These are phyloP conservation scores for Aphidius colemani DNA, from an alignment of 2,888 invertebrate genomes.

Conservation along the genomic window DNA sequence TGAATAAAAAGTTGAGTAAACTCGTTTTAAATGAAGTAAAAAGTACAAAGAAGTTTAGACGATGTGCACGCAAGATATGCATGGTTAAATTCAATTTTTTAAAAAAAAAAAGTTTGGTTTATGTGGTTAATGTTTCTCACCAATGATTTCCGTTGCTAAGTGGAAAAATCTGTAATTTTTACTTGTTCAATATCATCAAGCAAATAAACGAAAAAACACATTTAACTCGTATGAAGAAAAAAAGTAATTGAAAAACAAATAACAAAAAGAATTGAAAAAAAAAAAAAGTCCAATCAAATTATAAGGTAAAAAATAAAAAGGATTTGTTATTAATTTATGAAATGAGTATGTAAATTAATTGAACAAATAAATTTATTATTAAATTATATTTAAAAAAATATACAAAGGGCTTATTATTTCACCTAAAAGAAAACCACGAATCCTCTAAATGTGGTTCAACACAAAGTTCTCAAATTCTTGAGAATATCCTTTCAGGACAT, in stretches of 20 bases:
- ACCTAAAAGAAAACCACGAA: too few species aligned
- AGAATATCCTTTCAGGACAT: conserved; percentile 46
- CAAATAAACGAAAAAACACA: background rate
- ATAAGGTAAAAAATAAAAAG: background rate
- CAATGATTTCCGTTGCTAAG: conserved; percentile 27
- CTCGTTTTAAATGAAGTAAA: too few species aligned
- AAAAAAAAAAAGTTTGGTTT: conserved; percentile 19
- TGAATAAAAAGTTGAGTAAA: too few species aligned
- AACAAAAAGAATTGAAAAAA: background rate
- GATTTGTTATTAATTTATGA: background rate
- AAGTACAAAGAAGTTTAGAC: background rate
- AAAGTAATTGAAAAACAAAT: too few species aligned
- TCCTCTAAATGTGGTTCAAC: background rate
- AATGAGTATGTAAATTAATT: too few species aligned
- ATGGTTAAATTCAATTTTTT: conserved; percentile 29
- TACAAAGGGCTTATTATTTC: too few species aligned
- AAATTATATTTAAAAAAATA: too few species aligned
- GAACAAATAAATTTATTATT: too few species aligned
- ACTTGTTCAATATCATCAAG: background rate
- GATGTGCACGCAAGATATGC: conserved; percentile 34
- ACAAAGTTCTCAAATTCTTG: conserved; percentile 33
- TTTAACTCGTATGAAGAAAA: background rate
- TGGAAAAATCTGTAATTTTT: conserved; percentile 8
- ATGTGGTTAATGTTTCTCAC: conserved; percentile 28
- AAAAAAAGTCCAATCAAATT: background rate